phyloP scores from a whole-genome alignment of 2,888 invertebrate genomes.

The Helleia helle region DNA sequence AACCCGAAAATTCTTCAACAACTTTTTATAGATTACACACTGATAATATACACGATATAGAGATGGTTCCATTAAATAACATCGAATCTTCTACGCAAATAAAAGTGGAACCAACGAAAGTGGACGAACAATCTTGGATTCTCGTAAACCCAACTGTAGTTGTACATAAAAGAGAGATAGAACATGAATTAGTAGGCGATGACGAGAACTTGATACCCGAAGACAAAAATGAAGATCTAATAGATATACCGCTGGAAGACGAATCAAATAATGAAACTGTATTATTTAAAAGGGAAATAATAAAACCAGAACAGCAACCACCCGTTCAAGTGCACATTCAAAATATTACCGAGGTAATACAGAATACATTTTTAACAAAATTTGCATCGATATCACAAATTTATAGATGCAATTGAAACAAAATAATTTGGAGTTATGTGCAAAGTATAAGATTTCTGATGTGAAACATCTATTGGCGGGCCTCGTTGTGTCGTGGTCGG shows the following conservation, averaged over 20 bases:
- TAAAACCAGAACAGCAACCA: constrained; percentile 63
- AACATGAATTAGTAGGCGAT: constrained; percentile 27
- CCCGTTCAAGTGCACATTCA: constrained; percentile 80
- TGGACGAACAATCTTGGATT: constrained; percentile 52
- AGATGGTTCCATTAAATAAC: constrained; percentile 31
- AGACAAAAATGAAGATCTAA: constrained; percentile 40
- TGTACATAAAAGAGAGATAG: constrained; percentile 47
- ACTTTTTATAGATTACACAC: constrained; percentile 14
- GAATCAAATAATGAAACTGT: constrained; percentile 48
- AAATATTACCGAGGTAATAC: constrained; percentile 71
- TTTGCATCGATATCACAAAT: too few relatives aligned
- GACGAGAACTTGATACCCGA: constrained; percentile 23
- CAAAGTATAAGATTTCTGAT: too few relatives aligned
- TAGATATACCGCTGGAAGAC: constrained; percentile 55
- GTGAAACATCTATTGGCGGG: too few relatives aligned
- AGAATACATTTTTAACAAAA: too few relatives aligned
- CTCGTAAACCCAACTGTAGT: constrained; percentile 49
- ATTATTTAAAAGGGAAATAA: constrained; percentile 57
- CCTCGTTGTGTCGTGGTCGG: too few relatives aligned
- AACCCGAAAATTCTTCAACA: constrained; percentile 13
- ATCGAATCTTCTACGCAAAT: constrained; percentile 24
- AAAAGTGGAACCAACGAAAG: constrained; percentile 37
- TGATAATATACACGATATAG: constrained; percentile 23
- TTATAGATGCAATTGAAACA: too few relatives aligned
- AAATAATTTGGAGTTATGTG: too few relatives aligned